phyloP scores from a whole-genome alignment of 2,888 invertebrate species.

The Physocephala rufipes region DNA sequence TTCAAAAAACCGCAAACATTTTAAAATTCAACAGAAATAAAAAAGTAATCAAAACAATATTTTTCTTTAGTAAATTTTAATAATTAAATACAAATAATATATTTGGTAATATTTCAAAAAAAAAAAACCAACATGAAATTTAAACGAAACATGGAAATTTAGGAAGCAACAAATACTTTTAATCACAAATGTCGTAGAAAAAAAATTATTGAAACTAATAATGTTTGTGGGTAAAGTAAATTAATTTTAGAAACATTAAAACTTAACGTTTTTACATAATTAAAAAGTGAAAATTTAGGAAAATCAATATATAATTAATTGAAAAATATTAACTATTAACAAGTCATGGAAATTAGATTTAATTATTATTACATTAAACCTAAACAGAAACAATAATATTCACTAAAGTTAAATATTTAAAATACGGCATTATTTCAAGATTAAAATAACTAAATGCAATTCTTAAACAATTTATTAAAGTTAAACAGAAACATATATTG shows the following conservation, averaged over 20 bases:
- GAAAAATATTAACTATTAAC: background rate
- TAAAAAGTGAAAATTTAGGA: no score
- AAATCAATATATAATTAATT: background rate
- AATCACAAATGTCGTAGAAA: background rate
- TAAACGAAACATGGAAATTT: no score
- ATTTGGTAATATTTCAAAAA: background rate
- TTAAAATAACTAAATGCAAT: background rate
- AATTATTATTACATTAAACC: background rate
- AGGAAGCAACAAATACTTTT: no score
- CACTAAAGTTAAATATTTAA: no score
- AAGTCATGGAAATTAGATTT: background rate
- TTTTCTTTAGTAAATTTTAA: conserved; percentile 9
- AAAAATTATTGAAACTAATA: conserved; percentile 4
- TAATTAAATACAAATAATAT: conserved; percentile 3
- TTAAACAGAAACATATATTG: background rate
- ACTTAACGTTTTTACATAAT: no score
- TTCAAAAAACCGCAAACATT: background rate
- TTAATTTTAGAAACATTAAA: no score
- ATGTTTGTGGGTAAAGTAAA: background rate
- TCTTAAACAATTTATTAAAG: background rate
- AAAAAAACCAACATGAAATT: no score
- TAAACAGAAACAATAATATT: background rate
- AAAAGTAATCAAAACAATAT: conserved; percentile 4
- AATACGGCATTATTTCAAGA: no score
- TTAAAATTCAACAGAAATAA: background rate